Percentiles rank a stretch among this genome's conserved stretches.
These are phyloP conservation scores for Rhea americana DNA, from an alignment of 2,113 vertebrate species.

Conservation along the genomic window DNA sequence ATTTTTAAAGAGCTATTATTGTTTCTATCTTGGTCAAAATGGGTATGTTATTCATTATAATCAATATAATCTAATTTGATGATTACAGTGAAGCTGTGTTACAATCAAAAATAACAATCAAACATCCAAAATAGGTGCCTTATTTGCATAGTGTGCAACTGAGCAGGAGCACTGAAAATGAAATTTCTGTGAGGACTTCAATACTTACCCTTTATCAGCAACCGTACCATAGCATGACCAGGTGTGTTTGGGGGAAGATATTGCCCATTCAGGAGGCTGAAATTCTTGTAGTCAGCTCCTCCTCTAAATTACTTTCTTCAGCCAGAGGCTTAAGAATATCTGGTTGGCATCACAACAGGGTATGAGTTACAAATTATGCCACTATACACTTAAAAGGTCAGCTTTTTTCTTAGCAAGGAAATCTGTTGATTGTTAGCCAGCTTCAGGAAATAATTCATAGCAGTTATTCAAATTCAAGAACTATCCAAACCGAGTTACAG, in stretches of 20 bases:
- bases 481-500: rapidly evolving
- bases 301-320: not conserved
- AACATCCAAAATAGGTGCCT: not conserved
- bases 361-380: not conserved
- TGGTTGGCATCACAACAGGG: not conserved
- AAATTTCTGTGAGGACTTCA: not conserved
- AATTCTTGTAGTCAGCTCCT: not conserved
- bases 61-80: not conserved
- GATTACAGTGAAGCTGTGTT: not conserved
- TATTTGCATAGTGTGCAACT: not conserved
- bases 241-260: rapidly evolving
- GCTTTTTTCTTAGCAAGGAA: not conserved
- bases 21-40: not conserved
- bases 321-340: not conserved
- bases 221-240: not conserved
- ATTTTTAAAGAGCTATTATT: not conserved
- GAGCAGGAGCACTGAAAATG: not conserved
- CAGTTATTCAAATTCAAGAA: not conserved
- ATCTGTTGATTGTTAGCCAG: no score
- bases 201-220: not conserved
- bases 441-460: not conserved
- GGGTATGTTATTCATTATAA: not conserved
- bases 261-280: not conserved
- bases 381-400: not conserved
- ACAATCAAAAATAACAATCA: not conserved